A percentile compares a stretch with the other conserved stretches of the same genome.
These are phyloP conservation scores for Drosophila varians DNA, from an alignment of 1,140 invertebrate genomes.

Conservation along the genomic window DNA sequence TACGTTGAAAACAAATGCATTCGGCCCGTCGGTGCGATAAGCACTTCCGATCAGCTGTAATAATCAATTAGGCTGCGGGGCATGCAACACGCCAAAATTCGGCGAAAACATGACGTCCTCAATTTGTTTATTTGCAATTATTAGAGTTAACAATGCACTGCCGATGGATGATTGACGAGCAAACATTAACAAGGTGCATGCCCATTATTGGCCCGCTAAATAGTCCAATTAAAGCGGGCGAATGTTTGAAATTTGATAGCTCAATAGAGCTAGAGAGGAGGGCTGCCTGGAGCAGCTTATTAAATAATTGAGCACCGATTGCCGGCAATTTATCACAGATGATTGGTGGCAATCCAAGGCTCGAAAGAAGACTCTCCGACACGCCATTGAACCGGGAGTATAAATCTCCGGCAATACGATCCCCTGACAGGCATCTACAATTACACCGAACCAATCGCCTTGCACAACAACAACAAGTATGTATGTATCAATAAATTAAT, in stretches of 20 bases:
- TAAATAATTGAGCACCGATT: constrained; percentile 77
- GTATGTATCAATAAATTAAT: constrained; percentile 77
- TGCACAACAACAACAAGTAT: too few species aligned
- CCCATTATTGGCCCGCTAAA: constrained; percentile 8
- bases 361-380: constrained; percentile 5
- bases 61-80: constrained; percentile 35
- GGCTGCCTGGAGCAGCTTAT: constrained; percentile 51
- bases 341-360: constrained; percentile 39
- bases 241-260: constrained; percentile 51
- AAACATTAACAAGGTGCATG: constrained; percentile 12
- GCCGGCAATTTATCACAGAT: constrained; percentile 72
- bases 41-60: constrained; percentile 43
- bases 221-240: constrained; percentile 31
- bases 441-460: constrained; percentile 49
- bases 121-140: constrained; percentile 52
- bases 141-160: constrained; percentile 42
- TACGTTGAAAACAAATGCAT: constrained; percentile 33
- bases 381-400: constrained; percentile 43
- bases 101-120: constrained; percentile 33
- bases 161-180: constrained; percentile 20
- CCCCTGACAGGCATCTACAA: constrained; percentile 72
- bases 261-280: constrained; percentile 19
- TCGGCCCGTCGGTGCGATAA: constrained; percentile 6
- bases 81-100: background rate
- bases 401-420: constrained; percentile 73